Percentiles rank a stretch among this genome's conserved stretches.
These are phyloP conservation scores for Drosophila virilis DNA, from an alignment of 1,140 invertebrate species.

Conservation along the genomic window DNA sequence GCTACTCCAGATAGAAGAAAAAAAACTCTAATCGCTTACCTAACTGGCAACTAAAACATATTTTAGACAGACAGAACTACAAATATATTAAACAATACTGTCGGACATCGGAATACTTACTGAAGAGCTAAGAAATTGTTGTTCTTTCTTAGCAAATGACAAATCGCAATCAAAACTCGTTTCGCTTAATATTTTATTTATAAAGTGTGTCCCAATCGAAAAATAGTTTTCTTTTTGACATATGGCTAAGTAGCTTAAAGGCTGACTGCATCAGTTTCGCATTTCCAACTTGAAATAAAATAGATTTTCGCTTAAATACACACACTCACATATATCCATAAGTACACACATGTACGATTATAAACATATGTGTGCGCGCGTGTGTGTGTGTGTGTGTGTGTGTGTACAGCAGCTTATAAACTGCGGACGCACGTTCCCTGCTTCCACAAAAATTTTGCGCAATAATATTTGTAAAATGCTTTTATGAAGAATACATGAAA, in stretches of 20 bases:
- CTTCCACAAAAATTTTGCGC: conserved; percentile 19
- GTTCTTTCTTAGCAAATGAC: no score
- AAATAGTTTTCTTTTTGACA: conserved; percentile 10
- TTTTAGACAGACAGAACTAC: no score
- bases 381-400: not conserved
- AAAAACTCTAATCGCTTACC: no score
- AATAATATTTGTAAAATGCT: conserved; percentile 50
- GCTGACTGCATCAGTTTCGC: conserved; percentile 22
- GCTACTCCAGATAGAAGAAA: no score
- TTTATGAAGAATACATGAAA: conserved; percentile 42
- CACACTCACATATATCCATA: not conserved
- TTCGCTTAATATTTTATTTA: no score
- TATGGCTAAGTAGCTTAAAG: conserved; percentile 54
- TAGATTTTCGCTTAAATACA: conserved; percentile 35
- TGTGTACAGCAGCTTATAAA: conserved; percentile 36
- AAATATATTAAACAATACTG: no score
- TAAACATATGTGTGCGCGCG: conserved; percentile 6
- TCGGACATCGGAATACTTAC: no score
- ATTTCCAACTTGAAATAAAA: conserved; percentile 33
- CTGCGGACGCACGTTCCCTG: conserved; percentile 22
- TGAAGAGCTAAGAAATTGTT: no score
- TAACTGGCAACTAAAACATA: no score
- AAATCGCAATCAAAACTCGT: no score
- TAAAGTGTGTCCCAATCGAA: no score
- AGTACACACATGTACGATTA: not conserved